Evolutionary conservation across 2,797 vertebrate species (phyloP).

Genomic region (Pseudochirops cupreus): DNA sequence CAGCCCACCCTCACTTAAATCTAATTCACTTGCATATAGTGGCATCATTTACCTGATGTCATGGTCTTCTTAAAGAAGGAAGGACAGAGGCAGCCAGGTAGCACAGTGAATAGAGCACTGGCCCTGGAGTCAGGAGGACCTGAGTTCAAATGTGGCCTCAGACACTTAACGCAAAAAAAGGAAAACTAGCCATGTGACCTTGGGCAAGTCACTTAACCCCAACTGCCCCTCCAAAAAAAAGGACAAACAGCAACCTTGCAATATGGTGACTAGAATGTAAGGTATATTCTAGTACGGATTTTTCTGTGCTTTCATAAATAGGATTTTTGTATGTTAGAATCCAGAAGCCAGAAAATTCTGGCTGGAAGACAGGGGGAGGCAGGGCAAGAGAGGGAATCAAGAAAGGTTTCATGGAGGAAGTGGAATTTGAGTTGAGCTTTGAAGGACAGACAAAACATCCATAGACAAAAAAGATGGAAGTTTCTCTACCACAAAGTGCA

Average conservation of each 20-base stretch:
- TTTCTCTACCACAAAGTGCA: background rate
- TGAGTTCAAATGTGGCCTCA: too few relatives aligned
- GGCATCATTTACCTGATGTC: too few relatives aligned
- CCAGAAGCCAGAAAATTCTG: background rate
- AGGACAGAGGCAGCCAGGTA: too few relatives aligned
- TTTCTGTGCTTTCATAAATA: background rate
- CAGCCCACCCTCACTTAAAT: too few relatives aligned
- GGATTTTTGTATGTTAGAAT: background rate
- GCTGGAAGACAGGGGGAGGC: background rate
- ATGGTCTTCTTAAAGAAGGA: too few relatives aligned
- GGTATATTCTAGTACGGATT: background rate
- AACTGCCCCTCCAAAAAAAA: too few relatives aligned
- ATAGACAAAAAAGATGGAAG: background rate
- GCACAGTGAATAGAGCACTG: too few relatives aligned
- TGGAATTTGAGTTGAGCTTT: background rate
- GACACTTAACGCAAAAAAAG: too few relatives aligned
- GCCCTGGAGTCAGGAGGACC: too few relatives aligned
- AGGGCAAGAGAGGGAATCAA: background rate
- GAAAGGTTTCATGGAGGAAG: background rate
- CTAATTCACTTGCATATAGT: too few relatives aligned
- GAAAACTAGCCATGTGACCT: too few relatives aligned
- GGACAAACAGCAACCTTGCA: background rate
- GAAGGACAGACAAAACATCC: background rate
- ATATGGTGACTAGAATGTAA: background rate
- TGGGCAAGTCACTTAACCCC: too few relatives aligned